These are phyloP conservation scores for Tenodera sinensis DNA, from an alignment of 2,888 invertebrate genomes.

Conservation along the genomic window DNA sequence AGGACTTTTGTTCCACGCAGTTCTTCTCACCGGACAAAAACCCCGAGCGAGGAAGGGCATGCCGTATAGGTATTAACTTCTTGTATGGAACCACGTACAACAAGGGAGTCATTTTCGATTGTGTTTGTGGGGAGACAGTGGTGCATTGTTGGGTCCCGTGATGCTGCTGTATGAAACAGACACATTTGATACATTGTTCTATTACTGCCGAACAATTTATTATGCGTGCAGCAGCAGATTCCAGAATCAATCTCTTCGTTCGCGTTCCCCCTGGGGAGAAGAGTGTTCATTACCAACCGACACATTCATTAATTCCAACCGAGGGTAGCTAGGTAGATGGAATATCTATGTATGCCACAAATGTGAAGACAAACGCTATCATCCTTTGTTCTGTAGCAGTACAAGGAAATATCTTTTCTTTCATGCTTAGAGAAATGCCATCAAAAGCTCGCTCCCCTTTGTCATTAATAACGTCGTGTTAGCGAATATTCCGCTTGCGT, in stretches of 20 bases:
- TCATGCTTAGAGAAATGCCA: background rate
- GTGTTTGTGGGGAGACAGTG: no score
- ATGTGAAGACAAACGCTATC: background rate
- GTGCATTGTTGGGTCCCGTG: background rate
- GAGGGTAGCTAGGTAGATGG: no score
- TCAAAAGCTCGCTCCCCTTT: background rate
- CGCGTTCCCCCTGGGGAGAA: background rate
- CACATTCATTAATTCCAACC: background rate
- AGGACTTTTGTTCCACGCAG: no score
- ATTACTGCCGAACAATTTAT: background rate
- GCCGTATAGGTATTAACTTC: no score
- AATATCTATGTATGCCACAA: no score
- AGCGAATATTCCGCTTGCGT: background rate
- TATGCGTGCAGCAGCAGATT: background rate
- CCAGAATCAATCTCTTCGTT: background rate
- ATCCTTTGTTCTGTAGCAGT: background rate
- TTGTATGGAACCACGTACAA: no score
- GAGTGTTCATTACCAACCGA: background rate
- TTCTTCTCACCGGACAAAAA: no score
- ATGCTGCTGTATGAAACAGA: background rate
- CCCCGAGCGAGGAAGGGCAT: no score
- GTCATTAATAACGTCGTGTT: background rate
- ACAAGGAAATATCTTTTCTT: no score
- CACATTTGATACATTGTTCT: background rate
- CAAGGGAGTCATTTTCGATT: no score